Evolutionary conservation across 2,797 vertebrate species (phyloP), one percentile per base, ranked within the genome.

Genomic region (Falco berigora): DNA sequence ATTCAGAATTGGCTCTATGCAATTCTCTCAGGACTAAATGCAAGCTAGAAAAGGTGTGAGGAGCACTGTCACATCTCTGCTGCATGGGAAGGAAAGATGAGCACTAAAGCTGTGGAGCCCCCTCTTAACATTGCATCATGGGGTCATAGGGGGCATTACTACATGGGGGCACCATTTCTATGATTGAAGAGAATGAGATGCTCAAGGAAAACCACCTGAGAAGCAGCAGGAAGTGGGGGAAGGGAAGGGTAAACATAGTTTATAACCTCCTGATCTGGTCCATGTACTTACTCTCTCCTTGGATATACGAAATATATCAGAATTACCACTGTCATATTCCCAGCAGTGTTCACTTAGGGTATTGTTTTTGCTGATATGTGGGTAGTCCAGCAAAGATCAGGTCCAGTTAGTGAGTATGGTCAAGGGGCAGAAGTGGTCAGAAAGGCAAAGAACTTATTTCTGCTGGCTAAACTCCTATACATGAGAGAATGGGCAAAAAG

Each of bases 121-220:
- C 18, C 14, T 86, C 4, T 1, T 78, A 40, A 14, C 20, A 32
- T 12, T 2, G 6, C 17, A 13, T 34, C 14, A 61, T 0, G 4
- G 21, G 62, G 58, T 38, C 5, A 8, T 19, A 17, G 44, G 44
- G 17, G 44, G 44, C 44, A 44, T 44, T 18, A 44, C 44, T 44
- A 17, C 5, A 2, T 6, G 8, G 17, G 34, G 28, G 28, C 32
- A 59, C 5, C 3, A 58, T 75, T 58, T 72, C 23, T 64, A 0
- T 30, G 28, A 34, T 63, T 63, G 38, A 79, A 85, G 10, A 67
- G 22, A 73, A 85, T 19, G 38, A 86, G 36, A 24, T 28, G 16
- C 8, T 12, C 32, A 56, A 53, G 9, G 83, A 47, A 88, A 75
- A 11, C 24, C 75, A 18, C 14, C 40, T 38, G 44, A 74, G 34